phyloP scores from a whole-genome alignment of 2,888 invertebrate genomes.

The Thalpophila matura region DNA sequence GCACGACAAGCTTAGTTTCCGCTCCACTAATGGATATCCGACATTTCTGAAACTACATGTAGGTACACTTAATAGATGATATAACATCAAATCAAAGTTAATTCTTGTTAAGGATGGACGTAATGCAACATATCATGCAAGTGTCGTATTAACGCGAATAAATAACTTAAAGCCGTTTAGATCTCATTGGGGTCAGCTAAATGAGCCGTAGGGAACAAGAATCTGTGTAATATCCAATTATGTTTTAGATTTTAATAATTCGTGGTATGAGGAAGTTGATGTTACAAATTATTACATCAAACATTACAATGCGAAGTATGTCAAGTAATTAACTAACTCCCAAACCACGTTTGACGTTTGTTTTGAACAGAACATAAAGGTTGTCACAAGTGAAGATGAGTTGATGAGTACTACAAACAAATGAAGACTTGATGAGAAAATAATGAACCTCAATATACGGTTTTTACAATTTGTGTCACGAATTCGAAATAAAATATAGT shows the following conservation, averaged over 20 bases:
- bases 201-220: constrained; percentile 70
- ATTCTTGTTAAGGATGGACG: constrained; percentile 36
- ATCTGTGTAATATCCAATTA: constrained; percentile 68
- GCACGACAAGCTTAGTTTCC: constrained; percentile 40
- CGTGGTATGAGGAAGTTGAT: constrained; percentile 7
- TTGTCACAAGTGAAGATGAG: constrained; percentile 17
- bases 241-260: constrained; percentile 58
- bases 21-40: constrained; percentile 42
- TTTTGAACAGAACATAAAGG: constrained; percentile 10
- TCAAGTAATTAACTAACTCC: constrained; percentile 27
- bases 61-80: constrained; percentile 22
- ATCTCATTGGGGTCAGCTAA: constrained; percentile 77
- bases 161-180: constrained; percentile 62
- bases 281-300: constrained; percentile 31
- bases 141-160: constrained; percentile 58
- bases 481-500: constrained; percentile 29
- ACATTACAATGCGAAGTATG: constrained; percentile 9
- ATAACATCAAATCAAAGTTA: constrained; percentile 27
- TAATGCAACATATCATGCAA: constrained; percentile 68
- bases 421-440: constrained; percentile 53
- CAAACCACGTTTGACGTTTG: constrained; percentile 23
- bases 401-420: constrained; percentile 20
- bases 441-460: constrained; percentile 45
- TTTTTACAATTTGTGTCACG: constrained; percentile 34
- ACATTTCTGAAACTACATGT: constrained; percentile 26